phyloP scores from a whole-genome alignment of 1,140 invertebrate genomes.

The Leguminivora glycinivorella region DNA sequence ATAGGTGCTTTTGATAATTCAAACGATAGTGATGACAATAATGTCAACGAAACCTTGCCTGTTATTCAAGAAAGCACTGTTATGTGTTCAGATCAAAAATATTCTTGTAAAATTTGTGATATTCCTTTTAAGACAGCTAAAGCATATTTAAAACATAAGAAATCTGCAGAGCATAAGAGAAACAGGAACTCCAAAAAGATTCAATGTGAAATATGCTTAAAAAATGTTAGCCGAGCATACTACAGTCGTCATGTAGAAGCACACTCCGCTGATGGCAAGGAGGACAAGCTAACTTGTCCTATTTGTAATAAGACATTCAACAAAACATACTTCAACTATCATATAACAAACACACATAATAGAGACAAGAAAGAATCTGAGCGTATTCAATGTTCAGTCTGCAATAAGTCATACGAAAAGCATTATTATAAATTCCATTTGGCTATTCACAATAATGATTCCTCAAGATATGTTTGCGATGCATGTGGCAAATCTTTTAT shows the following conservation, averaged over 20 bases:
- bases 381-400: slow-evolving; percentile 36
- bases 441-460: slow-evolving; percentile 17
- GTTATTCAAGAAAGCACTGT: neutral
- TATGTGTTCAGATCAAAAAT: neutral
- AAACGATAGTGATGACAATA: neutral
- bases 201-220: neutral
- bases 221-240: slow-evolving; percentile 6
- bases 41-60: neutral
- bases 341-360: slow-evolving; percentile 36
- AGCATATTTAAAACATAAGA: slow-evolving; percentile 14
- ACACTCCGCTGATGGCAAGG: neutral
- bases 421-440: slow-evolving; percentile 34
- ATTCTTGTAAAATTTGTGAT: slow-evolving; percentile 19
- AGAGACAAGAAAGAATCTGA: slow-evolving; percentile 32
- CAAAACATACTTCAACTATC: slow-evolving; percentile 38
- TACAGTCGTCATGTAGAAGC: neutral
- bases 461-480: slow-evolving; percentile 36
- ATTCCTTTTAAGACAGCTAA: slow-evolving; percentile 16
- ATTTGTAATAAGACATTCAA: slow-evolving; percentile 34
- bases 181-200: slow-evolving; percentile 9
- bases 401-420: slow-evolving; percentile 35
- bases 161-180: slow-evolving; percentile 14
- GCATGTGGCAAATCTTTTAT: slow-evolving; percentile 37
- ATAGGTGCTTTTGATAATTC: neutral
- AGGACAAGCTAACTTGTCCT: slow-evolving; percentile 33